Evolutionary conservation across 2,888 invertebrate species (phyloP).

Genomic region (Ectemnius continuus): DNA sequence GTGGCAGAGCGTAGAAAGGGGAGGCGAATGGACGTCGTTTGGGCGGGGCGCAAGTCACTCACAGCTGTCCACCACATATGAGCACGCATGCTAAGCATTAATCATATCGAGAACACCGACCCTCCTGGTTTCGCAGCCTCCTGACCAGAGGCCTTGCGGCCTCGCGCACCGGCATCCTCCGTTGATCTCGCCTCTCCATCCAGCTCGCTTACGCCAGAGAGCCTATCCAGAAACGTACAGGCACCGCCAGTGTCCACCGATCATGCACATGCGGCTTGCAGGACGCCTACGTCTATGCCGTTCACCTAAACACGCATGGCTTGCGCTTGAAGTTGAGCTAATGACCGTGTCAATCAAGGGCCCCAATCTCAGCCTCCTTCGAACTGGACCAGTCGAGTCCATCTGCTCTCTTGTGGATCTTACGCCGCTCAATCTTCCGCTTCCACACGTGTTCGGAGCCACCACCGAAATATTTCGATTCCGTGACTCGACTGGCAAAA

Average conservation of each 20-base stretch:
- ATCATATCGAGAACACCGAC: conserved; percentile 67
- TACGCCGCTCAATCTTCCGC: too few species aligned
- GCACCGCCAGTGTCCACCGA: conserved; percentile 45
- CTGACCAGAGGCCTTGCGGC: conserved; percentile 14
- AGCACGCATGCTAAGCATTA: conserved; percentile 66
- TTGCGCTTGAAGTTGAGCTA: conserved; percentile 56
- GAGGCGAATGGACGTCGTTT: conserved; percentile 56
- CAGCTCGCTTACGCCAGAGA: conserved; percentile 18
- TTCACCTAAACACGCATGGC: conserved; percentile 3
- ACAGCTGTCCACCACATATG: conserved; percentile 69
- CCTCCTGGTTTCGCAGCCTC: conserved; percentile 13
- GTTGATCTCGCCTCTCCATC: conserved; percentile 25
- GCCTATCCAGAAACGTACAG: conserved; percentile 12
- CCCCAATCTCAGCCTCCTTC: too few species aligned
- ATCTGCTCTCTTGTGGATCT: too few species aligned
- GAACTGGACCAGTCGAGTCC: too few species aligned
- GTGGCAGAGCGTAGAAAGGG: conserved; percentile 24
- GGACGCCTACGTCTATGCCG: conserved; percentile 19
- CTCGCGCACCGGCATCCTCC: conserved; percentile 7
- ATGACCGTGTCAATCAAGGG: conserved; percentile 61
- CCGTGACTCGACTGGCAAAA: conserved; percentile 9
- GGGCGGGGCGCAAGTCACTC: conserved; percentile 68
- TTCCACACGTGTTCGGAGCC: too few species aligned
- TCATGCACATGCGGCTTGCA: conserved; percentile 52
- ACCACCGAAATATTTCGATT: conserved; percentile 12